Percentiles rank a stretch among this genome's conserved stretches.
Evolutionary conservation across 2,888 invertebrate genomes (phyloP).

Genomic region (Dascillus cervinus): DNA sequence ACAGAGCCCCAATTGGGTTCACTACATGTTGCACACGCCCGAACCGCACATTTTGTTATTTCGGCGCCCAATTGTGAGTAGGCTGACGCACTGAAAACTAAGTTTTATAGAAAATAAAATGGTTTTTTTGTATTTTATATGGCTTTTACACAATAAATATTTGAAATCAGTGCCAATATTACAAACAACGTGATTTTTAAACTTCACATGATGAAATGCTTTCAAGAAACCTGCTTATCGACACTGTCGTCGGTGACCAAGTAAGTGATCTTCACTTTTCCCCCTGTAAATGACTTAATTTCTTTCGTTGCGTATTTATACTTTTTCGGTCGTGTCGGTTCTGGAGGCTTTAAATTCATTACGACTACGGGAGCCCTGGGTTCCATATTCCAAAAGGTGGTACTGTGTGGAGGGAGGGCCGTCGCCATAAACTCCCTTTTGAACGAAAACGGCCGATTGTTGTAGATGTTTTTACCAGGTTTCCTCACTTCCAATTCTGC

Average conservation of each 20-base stretch:
- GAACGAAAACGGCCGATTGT: slow-evolving; percentile 4
- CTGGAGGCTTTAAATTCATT: not conserved
- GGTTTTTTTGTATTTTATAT: no score
- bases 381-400: slow-evolving; percentile 4
- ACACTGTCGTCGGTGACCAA: slow-evolving; percentile 5
- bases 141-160: no score
- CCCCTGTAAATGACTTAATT: slow-evolving; percentile 3
- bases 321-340: not conserved
- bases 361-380: not conserved
- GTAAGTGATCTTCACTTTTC: slow-evolving; percentile 6
- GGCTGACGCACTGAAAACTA: no score
- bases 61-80: slow-evolving; percentile 55
- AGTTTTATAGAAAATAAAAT: no score
- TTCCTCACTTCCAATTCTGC: no score
- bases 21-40: slow-evolving; percentile 87
- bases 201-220: no score
- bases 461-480: slow-evolving; percentile 4
- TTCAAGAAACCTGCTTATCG: no score
- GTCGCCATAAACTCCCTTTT: not conserved
- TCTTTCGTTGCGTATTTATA: slow-evolving; percentile 8
- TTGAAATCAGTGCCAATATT: no score
- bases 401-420: slow-evolving; percentile 1
- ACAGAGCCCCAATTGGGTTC: slow-evolving; percentile 85
- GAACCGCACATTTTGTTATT: slow-evolving; percentile 85
- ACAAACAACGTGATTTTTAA: no score